A percentile compares a stretch with the other conserved stretches of the same genome.
Conservation (phyloP, 2,113 vertebrate species). For the Sinocyclocheilus rhinocerous region DNA sequence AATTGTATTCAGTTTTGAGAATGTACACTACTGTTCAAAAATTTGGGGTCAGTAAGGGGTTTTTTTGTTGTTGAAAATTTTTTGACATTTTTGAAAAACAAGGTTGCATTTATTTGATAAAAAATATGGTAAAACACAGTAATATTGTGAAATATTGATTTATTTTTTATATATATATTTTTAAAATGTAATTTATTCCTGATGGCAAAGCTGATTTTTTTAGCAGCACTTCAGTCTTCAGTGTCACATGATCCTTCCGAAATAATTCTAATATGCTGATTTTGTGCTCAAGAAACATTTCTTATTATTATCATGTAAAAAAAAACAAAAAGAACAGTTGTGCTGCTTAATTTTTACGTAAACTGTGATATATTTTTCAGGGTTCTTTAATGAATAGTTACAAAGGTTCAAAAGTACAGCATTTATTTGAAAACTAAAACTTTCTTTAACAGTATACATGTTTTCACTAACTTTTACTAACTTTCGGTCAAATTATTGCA, state of each 20-base stretch:
- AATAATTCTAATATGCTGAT: not conserved
- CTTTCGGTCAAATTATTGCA: not conserved
- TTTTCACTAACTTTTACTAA: not conserved
- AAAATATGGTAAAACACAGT: not conserved
- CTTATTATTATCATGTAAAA: not conserved
- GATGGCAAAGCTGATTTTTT: not conserved
- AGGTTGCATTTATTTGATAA: not conserved
- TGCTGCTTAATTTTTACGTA: not conserved
- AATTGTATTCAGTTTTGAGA: not conserved
- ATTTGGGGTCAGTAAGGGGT: not conserved
- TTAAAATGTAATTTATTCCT: too few relatives aligned
- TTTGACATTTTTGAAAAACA: too few relatives aligned
- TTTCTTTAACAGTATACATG: not conserved
- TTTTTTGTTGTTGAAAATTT: too few relatives aligned
- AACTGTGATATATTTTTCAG: not conserved
- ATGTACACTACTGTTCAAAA: not conserved
- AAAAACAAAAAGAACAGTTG: not conserved
- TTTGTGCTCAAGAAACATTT: not conserved
- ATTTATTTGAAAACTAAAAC: too few relatives aligned
- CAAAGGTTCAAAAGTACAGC: not conserved
- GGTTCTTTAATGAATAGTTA: not conserved
- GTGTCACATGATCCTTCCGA: not conserved
- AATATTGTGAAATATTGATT: too few relatives aligned
- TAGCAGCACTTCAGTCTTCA: not conserved
- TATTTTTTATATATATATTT: too few relatives aligned